phyloP scores from a whole-genome alignment of 2,797 vertebrate genomes.

The Lepilemur ruficaudatus region DNA sequence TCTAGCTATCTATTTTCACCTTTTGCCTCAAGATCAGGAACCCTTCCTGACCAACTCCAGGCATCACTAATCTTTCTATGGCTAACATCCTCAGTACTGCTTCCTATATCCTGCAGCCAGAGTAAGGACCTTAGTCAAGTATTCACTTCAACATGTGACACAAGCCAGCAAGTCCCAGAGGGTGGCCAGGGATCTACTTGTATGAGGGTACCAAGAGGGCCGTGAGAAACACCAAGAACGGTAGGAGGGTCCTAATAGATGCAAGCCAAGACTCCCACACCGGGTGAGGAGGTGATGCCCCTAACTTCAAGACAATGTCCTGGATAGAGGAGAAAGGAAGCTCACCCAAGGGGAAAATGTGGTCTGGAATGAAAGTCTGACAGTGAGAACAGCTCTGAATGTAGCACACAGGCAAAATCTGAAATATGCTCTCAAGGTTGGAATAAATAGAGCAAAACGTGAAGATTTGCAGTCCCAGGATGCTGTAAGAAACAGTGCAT shows the following conservation, averaged over 20 bases:
- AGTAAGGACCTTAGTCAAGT: neutral
- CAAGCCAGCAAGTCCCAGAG: neutral
- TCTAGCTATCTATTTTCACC: neutral
- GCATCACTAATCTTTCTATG: neutral
- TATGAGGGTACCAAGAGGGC: neutral
- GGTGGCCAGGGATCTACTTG: neutral
- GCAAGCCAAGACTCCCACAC: neutral
- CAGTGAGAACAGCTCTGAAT: neutral
- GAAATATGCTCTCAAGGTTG: neutral
- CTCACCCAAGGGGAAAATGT: neutral
- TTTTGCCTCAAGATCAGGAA: neutral
- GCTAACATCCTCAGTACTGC: neutral
- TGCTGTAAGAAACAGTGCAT: neutral
- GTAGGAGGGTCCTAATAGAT: neutral
- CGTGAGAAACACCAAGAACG: neutral
- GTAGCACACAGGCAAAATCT: neutral
- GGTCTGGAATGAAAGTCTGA: neutral
- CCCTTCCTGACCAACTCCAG: neutral
- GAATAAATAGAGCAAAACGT: neutral
- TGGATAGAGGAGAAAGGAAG: neutral
- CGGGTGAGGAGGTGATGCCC: accelerated
- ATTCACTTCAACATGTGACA: no score
- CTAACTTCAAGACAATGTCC: neutral
- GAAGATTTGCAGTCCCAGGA: neutral
- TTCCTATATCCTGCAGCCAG: neutral